A percentile compares a stretch with the other conserved stretches of the same genome.
These are phyloP conservation scores for Plebejus anna DNA, from an alignment of 2,888 invertebrate species.

Conservation along the genomic window DNA sequence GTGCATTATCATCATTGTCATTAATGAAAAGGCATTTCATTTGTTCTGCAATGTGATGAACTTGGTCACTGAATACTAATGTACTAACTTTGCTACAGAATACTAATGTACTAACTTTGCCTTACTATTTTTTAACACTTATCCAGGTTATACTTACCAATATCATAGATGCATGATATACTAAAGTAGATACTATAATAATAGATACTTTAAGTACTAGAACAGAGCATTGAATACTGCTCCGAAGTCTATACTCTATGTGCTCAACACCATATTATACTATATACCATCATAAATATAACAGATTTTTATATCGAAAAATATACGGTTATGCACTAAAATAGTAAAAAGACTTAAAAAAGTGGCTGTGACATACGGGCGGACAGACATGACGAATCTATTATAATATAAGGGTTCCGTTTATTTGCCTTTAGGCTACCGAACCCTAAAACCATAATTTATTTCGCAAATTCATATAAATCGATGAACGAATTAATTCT, in stretches of 20 bases:
- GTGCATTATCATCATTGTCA: conserved; percentile 13
- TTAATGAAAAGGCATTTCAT: not conserved
- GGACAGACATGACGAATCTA: too few relatives aligned
- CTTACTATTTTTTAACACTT: not conserved
- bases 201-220: not conserved
- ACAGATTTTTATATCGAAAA: not conserved
- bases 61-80: not conserved
- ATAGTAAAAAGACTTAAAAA: too few relatives aligned
- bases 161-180: not conserved
- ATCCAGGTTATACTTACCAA: not conserved
- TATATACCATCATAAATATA: too few relatives aligned
- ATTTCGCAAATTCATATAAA: not conserved
- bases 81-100: not conserved
- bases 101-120: not conserved
- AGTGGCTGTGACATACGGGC: too few relatives aligned
- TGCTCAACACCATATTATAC: too few relatives aligned
- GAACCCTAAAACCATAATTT: not conserved
- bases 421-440: too few relatives aligned
- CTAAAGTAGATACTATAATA: too few relatives aligned
- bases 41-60: not conserved
- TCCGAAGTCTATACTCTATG: too few relatives aligned
- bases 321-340: not conserved
- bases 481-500: not conserved
- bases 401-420: too few relatives aligned
- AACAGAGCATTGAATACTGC: not conserved